phyloP scores from a whole-genome alignment of 2,113 vertebrate species.

The Melanostigma gelatinosum region DNA sequence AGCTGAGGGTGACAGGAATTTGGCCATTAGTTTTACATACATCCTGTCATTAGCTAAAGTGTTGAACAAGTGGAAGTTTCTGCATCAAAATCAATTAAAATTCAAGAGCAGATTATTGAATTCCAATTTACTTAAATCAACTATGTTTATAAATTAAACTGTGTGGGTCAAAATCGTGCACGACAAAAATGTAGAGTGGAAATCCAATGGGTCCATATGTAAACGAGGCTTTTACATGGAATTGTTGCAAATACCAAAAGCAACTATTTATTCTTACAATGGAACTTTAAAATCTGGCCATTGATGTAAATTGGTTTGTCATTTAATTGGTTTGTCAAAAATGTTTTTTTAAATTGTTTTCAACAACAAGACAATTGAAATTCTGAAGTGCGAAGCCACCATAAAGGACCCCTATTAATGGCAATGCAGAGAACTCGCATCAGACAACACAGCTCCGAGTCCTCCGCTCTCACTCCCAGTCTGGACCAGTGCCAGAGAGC shows the following conservation, averaged over 20 bases:
- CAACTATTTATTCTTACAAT: background rate
- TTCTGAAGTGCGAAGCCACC: background rate
- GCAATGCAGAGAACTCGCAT: background rate
- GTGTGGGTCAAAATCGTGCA: background rate
- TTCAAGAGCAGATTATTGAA: background rate
- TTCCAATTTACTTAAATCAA: background rate
- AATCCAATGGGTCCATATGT: background rate
- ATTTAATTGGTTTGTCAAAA: background rate
- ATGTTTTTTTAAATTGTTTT: background rate
- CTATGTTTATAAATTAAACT: background rate
- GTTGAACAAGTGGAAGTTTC: background rate
- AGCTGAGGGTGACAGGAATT: background rate
- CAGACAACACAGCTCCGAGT: slow-evolving; percentile 27
- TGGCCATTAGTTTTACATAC: background rate
- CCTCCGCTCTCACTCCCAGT: slow-evolving; percentile 37
- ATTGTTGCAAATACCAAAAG: background rate
- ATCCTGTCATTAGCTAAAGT: background rate
- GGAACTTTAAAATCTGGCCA: background rate
- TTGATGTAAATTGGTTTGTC: background rate
- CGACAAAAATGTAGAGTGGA: background rate
- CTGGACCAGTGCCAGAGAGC: slow-evolving; percentile 76
- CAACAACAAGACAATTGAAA: background rate
- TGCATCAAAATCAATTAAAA: background rate
- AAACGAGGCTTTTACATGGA: background rate
- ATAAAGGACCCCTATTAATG: background rate